Evolutionary conservation across 2,113 vertebrate genomes (phyloP).

Genomic region (Pitta sordida): DNA sequence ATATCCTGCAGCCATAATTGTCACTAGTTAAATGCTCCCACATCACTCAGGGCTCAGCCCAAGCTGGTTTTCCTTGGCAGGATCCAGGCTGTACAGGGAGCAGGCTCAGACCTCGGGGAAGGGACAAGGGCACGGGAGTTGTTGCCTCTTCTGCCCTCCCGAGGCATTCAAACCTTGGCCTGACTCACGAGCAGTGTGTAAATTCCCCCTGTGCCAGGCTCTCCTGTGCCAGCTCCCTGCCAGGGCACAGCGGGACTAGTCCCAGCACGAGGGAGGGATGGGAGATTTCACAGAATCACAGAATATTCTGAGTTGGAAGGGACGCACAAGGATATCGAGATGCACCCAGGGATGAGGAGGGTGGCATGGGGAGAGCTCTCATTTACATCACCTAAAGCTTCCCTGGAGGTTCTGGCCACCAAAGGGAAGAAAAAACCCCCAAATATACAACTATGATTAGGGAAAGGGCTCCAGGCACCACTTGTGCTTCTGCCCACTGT

Average conservation of each 20-base stretch:
- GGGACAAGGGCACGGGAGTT: background rate
- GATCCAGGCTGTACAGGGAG: background rate
- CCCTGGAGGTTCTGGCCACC: background rate
- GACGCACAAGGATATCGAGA: too few species aligned
- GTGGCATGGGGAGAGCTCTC: background rate
- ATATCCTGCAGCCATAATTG: background rate
- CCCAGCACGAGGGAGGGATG: background rate
- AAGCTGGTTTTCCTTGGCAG: fast-evolving
- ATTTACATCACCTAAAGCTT: fast-evolving
- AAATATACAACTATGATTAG: background rate
- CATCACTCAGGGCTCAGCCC: background rate
- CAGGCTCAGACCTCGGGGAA: background rate
- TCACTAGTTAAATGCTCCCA: background rate
- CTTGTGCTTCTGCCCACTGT: background rate
- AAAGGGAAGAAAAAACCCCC: fast-evolving
- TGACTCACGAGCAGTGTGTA: background rate
- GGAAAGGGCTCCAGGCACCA: background rate
- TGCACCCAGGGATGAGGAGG: background rate
- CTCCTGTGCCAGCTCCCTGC: conserved; percentile 1
- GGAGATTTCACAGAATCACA: too few species aligned
- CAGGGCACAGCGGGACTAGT: background rate
- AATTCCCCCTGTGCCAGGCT: background rate
- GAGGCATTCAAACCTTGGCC: background rate
- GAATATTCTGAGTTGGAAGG: too few species aligned
- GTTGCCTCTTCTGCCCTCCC: background rate